phyloP scores from a whole-genome alignment of 2,888 invertebrate genomes.

The Ochlodes sylvanus region DNA sequence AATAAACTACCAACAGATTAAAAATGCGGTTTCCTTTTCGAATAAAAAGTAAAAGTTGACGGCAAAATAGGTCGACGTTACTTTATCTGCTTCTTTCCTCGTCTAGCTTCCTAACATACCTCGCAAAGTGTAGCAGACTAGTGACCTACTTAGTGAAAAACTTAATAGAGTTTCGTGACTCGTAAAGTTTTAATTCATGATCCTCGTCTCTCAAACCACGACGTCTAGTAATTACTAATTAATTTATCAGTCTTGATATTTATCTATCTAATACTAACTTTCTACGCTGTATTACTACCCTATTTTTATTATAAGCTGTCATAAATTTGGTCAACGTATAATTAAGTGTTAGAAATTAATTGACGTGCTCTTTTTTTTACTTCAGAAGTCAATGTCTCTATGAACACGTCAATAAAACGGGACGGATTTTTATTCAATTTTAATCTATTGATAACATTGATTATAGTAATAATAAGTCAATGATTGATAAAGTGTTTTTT shows the following conservation, averaged over 20 bases:
- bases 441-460: too few relatives aligned
- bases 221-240: neutral
- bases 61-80: slow-evolving; percentile 23
- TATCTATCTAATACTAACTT: too few relatives aligned
- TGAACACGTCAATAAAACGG: too few relatives aligned
- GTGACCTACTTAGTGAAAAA: slow-evolving; percentile 2
- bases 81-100: slow-evolving; percentile 3
- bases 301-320: too few relatives aligned
- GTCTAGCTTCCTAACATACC: neutral
- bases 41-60: slow-evolving; percentile 26
- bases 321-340: too few relatives aligned
- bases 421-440: too few relatives aligned
- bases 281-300: too few relatives aligned
- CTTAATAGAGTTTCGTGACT: neutral
- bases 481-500: too few relatives aligned
- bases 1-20: slow-evolving; percentile 20
- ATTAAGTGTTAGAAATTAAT: too few relatives aligned
- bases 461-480: too few relatives aligned
- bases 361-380: too few relatives aligned
- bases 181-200: slow-evolving; percentile 2
- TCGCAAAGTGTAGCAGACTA: neutral
- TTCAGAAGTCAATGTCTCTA: too few relatives aligned
- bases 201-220: neutral
- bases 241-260: neutral
- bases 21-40: slow-evolving; percentile 27